phyloP scores from a whole-genome alignment of 2,888 invertebrate genomes.

The Spilarctia lutea region DNA sequence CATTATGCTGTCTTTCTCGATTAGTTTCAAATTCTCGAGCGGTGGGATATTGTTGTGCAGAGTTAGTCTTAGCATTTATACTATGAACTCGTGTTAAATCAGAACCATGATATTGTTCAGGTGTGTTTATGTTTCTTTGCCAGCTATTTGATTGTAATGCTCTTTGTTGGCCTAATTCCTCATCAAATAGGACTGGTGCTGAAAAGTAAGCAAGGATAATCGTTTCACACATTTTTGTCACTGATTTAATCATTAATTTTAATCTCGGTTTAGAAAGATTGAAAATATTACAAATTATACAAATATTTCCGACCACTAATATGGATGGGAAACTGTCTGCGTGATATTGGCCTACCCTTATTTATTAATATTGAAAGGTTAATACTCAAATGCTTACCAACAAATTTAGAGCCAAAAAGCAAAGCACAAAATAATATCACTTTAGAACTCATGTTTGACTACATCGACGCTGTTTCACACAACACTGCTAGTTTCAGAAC shows the following conservation, averaged over 20 bases:
- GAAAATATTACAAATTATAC: neutral
- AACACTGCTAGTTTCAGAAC: constrained; percentile 54
- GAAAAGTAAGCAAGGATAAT: constrained; percentile 31
- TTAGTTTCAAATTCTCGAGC: constrained; percentile 19
- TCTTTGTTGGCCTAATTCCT: constrained; percentile 37
- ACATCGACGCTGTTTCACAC: constrained; percentile 58
- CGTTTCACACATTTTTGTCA: neutral
- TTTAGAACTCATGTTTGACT: constrained; percentile 53
- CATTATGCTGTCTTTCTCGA: constrained; percentile 13
- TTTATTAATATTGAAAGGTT: neutral
- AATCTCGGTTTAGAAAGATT: neutral
- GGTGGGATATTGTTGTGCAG: constrained; percentile 18
- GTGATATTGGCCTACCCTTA: neutral
- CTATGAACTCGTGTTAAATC: constrained; percentile 40
- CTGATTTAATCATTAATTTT: neutral
- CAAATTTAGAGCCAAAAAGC: constrained; percentile 53
- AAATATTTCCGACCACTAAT: neutral
- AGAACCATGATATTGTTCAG: constrained; percentile 22
- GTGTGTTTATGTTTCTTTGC: constrained; percentile 27
- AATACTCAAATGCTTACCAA: constrained; percentile 53
- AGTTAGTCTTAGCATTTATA: constrained; percentile 15
- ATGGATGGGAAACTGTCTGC: neutral
- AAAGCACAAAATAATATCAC: constrained; percentile 57
- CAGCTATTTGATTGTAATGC: constrained; percentile 25
- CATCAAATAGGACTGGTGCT: constrained; percentile 46